phyloP scores from a whole-genome alignment of 2,888 invertebrate species.

The Ophion ventricosus region DNA sequence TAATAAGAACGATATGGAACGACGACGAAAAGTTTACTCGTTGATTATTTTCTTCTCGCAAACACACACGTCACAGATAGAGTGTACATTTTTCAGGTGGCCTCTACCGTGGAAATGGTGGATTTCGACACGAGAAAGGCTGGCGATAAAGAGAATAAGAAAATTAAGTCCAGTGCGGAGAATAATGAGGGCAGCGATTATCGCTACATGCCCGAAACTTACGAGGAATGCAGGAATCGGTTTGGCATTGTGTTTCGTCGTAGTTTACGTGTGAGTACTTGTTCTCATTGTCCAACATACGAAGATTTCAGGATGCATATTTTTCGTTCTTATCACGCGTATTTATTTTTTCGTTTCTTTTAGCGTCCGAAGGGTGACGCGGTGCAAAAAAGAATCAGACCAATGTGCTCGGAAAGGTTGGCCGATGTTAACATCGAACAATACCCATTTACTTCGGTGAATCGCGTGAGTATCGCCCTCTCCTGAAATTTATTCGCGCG shows the following conservation, averaged over 20 bases:
- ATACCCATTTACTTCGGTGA: slow-evolving; percentile 82
- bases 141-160: slow-evolving; percentile 32
- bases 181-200: slow-evolving; percentile 71
- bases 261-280: slow-evolving; percentile 69
- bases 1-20: slow-evolving; percentile 65
- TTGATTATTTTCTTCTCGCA: slow-evolving; percentile 14
- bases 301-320: not conserved
- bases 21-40: not conserved
- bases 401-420: slow-evolving; percentile 72
- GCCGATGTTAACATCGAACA: slow-evolving; percentile 75
- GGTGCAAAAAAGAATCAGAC: not conserved
- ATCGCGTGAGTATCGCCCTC: slow-evolving; percentile 75
- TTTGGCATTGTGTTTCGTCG: slow-evolving; percentile 80
- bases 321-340: not conserved
- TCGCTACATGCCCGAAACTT: slow-evolving; percentile 76
- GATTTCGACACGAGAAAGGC: slow-evolving; percentile 70
- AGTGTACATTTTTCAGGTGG: slow-evolving; percentile 68
- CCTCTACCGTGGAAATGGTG: slow-evolving; percentile 74
- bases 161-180: slow-evolving; percentile 20
- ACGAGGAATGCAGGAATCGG: slow-evolving; percentile 77
- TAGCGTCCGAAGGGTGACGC: slow-evolving; percentile 1
- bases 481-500: not conserved
- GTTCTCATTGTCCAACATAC: not conserved
- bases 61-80: not conserved
- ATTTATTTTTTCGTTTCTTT: not conserved